phyloP scores from a whole-genome alignment of 2,797 vertebrate genomes.

The Eleutherodactylus coqui region DNA sequence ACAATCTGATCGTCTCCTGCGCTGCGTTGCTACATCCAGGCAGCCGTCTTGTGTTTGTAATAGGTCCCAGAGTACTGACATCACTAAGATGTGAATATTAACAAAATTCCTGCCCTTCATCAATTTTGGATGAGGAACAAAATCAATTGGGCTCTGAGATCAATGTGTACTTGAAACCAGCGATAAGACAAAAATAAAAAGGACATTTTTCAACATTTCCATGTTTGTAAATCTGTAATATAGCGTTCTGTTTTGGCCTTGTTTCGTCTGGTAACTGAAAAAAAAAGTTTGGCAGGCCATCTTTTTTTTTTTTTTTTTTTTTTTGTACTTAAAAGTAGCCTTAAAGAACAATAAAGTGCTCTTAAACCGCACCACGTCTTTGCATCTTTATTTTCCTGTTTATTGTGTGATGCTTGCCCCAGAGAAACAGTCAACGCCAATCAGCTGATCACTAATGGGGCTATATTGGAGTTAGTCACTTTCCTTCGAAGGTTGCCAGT shows the following conservation, averaged over 20 bases:
- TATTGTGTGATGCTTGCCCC: neutral
- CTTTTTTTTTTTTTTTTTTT: slow-evolving; percentile 84
- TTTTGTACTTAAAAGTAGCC: slow-evolving; percentile 99
- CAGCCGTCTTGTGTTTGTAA: neutral
- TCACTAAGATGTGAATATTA: neutral
- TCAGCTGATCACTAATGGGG: neutral
- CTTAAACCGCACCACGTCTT: slow-evolving; percentile 85
- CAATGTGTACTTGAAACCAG: slow-evolving; percentile 48
- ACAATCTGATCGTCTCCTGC: neutral
- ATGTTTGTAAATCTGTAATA: slow-evolving; percentile 88
- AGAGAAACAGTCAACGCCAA: neutral
- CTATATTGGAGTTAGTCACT: too few relatives aligned
- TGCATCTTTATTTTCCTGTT: neutral
- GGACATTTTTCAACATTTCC: slow-evolving; percentile 71
- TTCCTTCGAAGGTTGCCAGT: too few relatives aligned
- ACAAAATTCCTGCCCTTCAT: neutral
- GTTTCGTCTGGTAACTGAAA: slow-evolving; percentile 82
- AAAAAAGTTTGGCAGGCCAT: slow-evolving; percentile 97
- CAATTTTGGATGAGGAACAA: slow-evolving; percentile 7
- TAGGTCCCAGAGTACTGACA: neutral
- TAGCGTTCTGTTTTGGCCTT: slow-evolving; percentile 88
- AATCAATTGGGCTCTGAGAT: slow-evolving; percentile 27
- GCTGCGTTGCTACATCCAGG: neutral
- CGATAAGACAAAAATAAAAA: slow-evolving; percentile 60
- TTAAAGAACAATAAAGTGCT: slow-evolving; percentile 99